Base-by-base conservation (phyloP, 2,797 vertebrate species). In the Ispidina picta region DNA sequence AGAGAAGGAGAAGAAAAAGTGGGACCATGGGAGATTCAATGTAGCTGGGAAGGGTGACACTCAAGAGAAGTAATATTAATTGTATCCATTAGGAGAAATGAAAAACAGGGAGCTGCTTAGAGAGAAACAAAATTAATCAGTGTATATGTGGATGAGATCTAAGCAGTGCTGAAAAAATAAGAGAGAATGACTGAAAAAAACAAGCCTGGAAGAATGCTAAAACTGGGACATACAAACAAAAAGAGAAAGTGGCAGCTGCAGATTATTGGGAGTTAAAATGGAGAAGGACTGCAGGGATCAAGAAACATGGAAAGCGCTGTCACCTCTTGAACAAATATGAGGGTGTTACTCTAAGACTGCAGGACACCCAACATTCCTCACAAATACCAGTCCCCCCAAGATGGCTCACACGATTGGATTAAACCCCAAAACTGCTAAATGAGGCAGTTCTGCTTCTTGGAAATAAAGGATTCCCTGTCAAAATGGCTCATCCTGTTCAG, bases 401-500 rank as follows among this genome's bases (percentile, higher is more conserved):
- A 48, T 3, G 19, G 20, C 11, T 37, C 31, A 4, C 13, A 29
- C 44, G 9, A 43, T 55, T 74, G 55, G 9, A 59, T 37, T 65
- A 72, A 74, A 86, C 69, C 3, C 13, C 12, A 44, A 41, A 55
- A 81, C 15, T 78, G 22, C 7, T 31, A 12, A 78, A 75, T 0
- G 7, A 74, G n/a, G n/a, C 15, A 18, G 15, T 65, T 75, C 7
- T 52, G 39, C 39, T 75, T 23, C 13, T 7, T 2, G 2, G 49
- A 91, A 91, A 90, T 41, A 73, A 0, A 5, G 55, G 73, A 80
- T 37, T 62, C 39, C 28, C 28, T 21, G 9, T 55, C 12, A 55
- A 71, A 89, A 71, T 1, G 46, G 51, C 43, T 76, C 55, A 59
- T 43, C 33, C 16, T 0, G 0, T n/a, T 82, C 41, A 0, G 2